Percentiles rank a stretch among this genome's conserved stretches.
Conservation (phyloP, 2,113 vertebrate genomes). For the Cheilinus undulatus region DNA sequence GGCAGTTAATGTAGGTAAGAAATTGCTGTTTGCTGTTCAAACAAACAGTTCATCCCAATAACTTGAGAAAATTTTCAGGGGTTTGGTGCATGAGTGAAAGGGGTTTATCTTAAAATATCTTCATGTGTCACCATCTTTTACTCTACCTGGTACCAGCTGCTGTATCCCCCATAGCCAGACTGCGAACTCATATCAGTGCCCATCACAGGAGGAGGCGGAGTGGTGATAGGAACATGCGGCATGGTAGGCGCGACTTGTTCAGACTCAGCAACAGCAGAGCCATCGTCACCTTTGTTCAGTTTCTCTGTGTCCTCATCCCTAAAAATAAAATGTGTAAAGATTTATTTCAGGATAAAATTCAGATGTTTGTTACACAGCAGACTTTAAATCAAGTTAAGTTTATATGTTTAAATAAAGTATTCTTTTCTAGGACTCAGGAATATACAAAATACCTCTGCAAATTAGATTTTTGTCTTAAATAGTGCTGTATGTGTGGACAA, state of each 20-base stretch:
- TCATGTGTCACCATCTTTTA: background rate
- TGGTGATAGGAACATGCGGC: slow-evolving; percentile 75
- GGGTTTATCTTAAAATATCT: too few species aligned
- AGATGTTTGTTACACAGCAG: background rate
- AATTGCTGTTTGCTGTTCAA: too few species aligned
- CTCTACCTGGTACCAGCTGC: slow-evolving; percentile 86
- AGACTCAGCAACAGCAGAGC: slow-evolving; percentile 37
- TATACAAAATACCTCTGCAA: background rate
- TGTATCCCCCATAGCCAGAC: slow-evolving; percentile 76
- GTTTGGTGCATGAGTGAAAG: too few species aligned
- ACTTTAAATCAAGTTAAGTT: background rate
- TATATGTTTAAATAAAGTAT: background rate
- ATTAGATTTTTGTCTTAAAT: too few species aligned
- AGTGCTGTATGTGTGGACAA: too few species aligned
- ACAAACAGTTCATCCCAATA: too few species aligned
- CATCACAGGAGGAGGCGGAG: slow-evolving; percentile 77
- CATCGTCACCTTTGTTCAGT: slow-evolving; percentile 76
- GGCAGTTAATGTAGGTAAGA: too few species aligned
- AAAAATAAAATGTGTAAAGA: background rate
- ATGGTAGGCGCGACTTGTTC: slow-evolving; percentile 54
- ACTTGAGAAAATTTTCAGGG: too few species aligned
- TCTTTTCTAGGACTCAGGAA: background rate
- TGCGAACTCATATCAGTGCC: slow-evolving; percentile 71
- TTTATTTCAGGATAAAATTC: background rate
- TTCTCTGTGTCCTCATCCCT: slow-evolving; percentile 85